Conservation (phyloP, 2,113 vertebrate species). For the Alethe diademata region DNA sequence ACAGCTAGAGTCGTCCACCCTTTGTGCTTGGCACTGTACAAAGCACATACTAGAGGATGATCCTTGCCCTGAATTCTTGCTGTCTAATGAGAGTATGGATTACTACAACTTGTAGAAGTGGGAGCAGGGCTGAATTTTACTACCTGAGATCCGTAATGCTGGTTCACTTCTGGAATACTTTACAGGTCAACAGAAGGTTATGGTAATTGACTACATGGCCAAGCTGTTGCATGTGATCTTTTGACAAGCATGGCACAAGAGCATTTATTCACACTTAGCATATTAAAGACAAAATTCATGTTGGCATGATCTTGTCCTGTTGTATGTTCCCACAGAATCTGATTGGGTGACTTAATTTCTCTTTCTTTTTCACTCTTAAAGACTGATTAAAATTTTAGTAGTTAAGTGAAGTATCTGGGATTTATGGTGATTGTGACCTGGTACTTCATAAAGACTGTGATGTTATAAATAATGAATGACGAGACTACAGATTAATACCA, state of each 20-base stretch:
- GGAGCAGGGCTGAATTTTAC: background rate
- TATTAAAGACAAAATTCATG: background rate
- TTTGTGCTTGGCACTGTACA: background rate
- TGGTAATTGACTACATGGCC: background rate
- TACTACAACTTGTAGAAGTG: background rate
- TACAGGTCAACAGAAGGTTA: background rate
- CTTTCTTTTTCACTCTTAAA: background rate
- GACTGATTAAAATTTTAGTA: background rate
- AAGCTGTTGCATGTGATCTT: background rate
- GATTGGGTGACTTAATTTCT: background rate
- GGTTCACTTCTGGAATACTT: background rate
- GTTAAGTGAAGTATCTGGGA: background rate
- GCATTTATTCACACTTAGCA: background rate
- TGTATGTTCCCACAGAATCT: background rate
- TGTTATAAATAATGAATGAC: conserved; percentile 45
- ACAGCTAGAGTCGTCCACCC: background rate
- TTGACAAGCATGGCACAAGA: background rate
- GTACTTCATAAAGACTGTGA: conserved; percentile 6
- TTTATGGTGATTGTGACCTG: background rate
- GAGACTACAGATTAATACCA: conserved; percentile 23
- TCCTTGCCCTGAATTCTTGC: background rate
- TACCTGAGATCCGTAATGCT: background rate
- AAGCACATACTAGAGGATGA: background rate
- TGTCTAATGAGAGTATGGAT: background rate
- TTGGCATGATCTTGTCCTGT: background rate